These are phyloP conservation scores for Argopecten irradians DNA, from an alignment of 1,140 invertebrate genomes.

Conservation along the genomic window DNA sequence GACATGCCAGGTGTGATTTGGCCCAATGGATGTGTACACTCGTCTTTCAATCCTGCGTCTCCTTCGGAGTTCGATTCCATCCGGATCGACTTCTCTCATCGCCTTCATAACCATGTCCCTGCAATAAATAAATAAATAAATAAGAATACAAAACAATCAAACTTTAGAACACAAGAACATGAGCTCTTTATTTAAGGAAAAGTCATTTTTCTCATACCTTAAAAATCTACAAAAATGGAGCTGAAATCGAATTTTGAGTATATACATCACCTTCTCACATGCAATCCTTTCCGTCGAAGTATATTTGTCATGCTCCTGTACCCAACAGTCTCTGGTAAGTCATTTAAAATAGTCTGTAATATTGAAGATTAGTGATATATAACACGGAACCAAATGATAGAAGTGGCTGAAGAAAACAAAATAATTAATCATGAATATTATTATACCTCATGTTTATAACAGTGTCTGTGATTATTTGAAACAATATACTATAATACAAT, in stretches of 20 bases:
- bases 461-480: no score
- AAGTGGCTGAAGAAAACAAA: no score
- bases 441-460: no score
- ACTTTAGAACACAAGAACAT: not conserved
- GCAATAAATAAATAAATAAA: not conserved
- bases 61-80: not conserved
- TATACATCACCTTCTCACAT: constrained; percentile 25
- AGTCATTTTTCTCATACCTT: not conserved
- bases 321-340: constrained; percentile 18
- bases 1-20: constrained; percentile 40
- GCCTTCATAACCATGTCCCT: constrained; percentile 34
- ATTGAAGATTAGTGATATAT: no score
- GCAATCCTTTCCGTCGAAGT: constrained; percentile 24
- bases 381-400: no score
- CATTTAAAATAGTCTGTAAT: not conserved
- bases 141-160: not conserved
- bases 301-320: not conserved
- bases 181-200: not conserved
- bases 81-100: constrained; percentile 35
- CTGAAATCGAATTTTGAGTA: not conserved
- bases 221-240: not conserved
- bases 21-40: constrained; percentile 29
- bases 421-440: no score
- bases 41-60: constrained; percentile 5
- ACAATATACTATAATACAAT: no score